Evolutionary conservation across 2,113 vertebrate species (phyloP).

Genomic region (Cygnus buccinator): DNA sequence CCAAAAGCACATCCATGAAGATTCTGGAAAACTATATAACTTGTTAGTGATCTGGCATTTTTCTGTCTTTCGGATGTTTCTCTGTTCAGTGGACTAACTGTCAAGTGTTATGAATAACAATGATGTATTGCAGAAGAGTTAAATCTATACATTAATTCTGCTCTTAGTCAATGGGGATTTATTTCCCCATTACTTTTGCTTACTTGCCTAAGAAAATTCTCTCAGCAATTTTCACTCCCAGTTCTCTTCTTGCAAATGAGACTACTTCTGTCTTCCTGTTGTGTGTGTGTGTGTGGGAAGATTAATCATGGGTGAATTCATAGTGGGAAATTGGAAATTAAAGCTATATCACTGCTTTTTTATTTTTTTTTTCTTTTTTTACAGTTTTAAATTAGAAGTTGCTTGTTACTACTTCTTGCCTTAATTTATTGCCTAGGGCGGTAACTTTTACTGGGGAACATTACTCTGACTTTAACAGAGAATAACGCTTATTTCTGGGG

Average conservation of each 20-base stretch:
- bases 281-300: too few species aligned
- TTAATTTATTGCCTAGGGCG: not conserved
- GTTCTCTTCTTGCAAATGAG: conserved; percentile 33
- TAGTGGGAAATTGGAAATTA: not conserved
- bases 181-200: not conserved
- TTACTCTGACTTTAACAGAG: conserved; percentile 20
- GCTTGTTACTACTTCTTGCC: not conserved
- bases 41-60: not conserved
- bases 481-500: conserved; percentile 43
- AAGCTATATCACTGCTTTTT: not conserved
- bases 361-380: conserved; percentile 1
- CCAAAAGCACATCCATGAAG: not conserved
- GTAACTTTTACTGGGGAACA: not conserved
- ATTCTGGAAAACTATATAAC: not conserved
- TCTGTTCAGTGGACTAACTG: not conserved
- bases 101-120: not conserved
- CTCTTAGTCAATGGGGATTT: not conserved
- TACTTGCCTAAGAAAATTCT: not conserved
- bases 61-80: not conserved
- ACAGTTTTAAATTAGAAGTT: conserved; percentile 21
- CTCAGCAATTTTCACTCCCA: conserved; percentile 11
- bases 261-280: not conserved
- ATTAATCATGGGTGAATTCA: not conserved
- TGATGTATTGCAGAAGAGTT: not conserved
- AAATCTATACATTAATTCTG: not conserved